Evolutionary conservation across 2,888 invertebrate species (phyloP).

Genomic region (Psylliodes chrysocephalus): DNA sequence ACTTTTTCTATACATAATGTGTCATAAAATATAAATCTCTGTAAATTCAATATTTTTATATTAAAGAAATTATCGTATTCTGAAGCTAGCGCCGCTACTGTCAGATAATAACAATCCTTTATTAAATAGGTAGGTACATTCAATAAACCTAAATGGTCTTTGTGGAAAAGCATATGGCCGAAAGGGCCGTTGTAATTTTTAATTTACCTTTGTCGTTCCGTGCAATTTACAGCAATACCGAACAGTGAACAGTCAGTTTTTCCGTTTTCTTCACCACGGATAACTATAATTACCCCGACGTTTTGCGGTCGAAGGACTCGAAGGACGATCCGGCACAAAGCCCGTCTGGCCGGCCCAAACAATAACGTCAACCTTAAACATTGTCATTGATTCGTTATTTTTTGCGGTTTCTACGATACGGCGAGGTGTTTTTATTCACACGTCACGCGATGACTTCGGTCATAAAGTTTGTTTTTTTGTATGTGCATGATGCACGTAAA

Average conservation of each 20-base stretch:
- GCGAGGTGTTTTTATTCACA: conserved; percentile 44
- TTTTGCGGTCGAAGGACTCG: conserved; percentile 49
- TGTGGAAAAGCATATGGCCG: conserved; percentile 21
- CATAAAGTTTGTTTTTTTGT: too few relatives aligned
- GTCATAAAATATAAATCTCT: too few relatives aligned
- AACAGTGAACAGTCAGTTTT: conserved; percentile 27
- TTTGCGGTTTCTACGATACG: conserved; percentile 42
- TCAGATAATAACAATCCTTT: neutral
- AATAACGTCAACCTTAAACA: conserved; percentile 54
- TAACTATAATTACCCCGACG: conserved; percentile 53
- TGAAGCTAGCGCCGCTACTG: too few relatives aligned
- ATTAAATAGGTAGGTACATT: neutral
- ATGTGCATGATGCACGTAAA: too few relatives aligned
- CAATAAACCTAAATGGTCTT: neutral
- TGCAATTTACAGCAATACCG: conserved; percentile 35
- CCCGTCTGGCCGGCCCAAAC: conserved; percentile 52
- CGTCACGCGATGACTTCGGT: conserved; percentile 20
- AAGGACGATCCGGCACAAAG: conserved; percentile 47
- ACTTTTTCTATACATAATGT: too few relatives aligned
- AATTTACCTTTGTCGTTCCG: conserved; percentile 35
- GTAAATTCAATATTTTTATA: too few relatives aligned
- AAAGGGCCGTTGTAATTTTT: conserved; percentile 37
- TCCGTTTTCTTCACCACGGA: conserved; percentile 44
- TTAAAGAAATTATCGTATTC: too few relatives aligned
- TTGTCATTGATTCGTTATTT: conserved; percentile 53